phyloP scores from a whole-genome alignment of 2,888 invertebrate genomes.

The Leucozona laternaria region DNA sequence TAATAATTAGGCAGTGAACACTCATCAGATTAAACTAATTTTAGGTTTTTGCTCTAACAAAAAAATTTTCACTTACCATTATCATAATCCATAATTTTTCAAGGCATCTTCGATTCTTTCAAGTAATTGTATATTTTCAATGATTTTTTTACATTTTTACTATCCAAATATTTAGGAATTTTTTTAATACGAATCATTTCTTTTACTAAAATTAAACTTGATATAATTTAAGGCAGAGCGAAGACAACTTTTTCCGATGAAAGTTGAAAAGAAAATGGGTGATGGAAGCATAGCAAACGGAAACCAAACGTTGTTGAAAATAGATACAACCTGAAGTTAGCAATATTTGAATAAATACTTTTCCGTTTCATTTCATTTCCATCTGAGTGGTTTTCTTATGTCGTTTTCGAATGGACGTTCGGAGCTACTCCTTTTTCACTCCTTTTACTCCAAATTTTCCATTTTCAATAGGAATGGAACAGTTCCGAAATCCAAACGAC shows the following conservation, averaged over 20 bases:
- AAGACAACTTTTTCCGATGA: rapidly evolving
- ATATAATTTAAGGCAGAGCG: not conserved
- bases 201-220: not conserved
- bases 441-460: too few relatives aligned
- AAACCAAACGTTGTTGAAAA: not conserved
- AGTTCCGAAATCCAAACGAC: too few relatives aligned
- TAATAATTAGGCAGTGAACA: slow-evolving; percentile 65
- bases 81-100: not conserved
- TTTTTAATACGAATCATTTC: not conserved
- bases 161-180: not conserved
- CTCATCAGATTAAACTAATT: slow-evolving; percentile 46
- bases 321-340: slow-evolving; percentile 11
- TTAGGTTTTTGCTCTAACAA: not conserved
- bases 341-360: not conserved
- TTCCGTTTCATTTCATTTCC: slow-evolving; percentile 8
- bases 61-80: slow-evolving; percentile 17
- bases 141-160: not conserved
- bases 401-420: too few relatives aligned
- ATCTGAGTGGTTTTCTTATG: too few relatives aligned
- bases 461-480: too few relatives aligned
- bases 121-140: not conserved
- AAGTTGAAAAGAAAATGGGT: not conserved
- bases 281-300: not conserved
- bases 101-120: not conserved
- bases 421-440: too few relatives aligned